Evolutionary conservation across 2,888 invertebrate genomes (phyloP), one percentile per base, ranked within the genome.

Genomic region (Phortica okadai): DNA sequence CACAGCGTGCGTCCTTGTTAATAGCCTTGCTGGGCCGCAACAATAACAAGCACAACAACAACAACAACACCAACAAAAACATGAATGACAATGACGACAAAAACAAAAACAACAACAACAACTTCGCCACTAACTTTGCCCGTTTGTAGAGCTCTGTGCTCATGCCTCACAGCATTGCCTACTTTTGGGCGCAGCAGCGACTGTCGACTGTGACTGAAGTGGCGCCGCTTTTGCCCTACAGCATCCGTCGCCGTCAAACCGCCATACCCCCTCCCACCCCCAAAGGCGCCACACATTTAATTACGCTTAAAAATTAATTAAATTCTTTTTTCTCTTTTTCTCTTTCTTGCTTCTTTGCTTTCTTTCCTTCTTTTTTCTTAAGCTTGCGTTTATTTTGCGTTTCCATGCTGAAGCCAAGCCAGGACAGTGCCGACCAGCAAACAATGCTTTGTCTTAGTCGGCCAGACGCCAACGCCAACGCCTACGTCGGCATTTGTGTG

Each of bases 221-320:
- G 50, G 50, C 50, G 50, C 50, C 8, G 8, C 14, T 50, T 14
- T 50, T 50, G 10, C 14, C 50, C 2, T 50, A 14, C 50, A 8
- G 50, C 33, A 33, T 33, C 33, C 33, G 33, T 33, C 33, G 33
- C 4, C 33, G 33, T 2, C 33, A 33, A 33, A 2, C 1, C 33
- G 1, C 33, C 1, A 33, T 5, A 2, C 33, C 33, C 2, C 33
- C 2, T 5, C 33, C 50, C 50, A 14, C 14, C 8, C 50, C 50
- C 50, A 14, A 8, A 11, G 50, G 50, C 59, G 7, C 16, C 21
- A 6, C 16, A 84, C 85, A 86, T 85, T 85, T 85, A 85, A 85
- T 85, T 85, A 85, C 86, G 87, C 85, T 85, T 87, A 85, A 85
- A 85, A 85, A 85, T 85, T 85, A 85, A 85, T 85, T 85, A 85